A percentile compares a stretch with the other conserved stretches of the same genome.
Conservation (phyloP, 2,113 vertebrate species). For the Grantiella picta region DNA sequence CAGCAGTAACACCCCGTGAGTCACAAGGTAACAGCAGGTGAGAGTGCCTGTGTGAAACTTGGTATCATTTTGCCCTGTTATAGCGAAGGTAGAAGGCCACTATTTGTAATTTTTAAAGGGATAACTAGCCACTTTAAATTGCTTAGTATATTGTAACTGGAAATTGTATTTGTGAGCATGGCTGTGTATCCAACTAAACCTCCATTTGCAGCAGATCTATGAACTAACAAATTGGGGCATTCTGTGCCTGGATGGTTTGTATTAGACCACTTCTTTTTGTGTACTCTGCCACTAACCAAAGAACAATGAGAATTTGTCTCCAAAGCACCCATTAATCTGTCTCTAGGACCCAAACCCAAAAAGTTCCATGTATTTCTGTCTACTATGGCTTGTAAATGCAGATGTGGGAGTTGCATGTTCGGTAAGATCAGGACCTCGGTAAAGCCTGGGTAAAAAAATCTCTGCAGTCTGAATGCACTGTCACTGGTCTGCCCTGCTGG, state of each 20-base stretch:
- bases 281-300: background rate
- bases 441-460: background rate
- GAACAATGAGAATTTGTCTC: background rate
- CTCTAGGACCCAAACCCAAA: background rate
- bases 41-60: background rate
- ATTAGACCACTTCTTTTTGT: background rate
- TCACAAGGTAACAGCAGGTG: background rate
- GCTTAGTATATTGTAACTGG: background rate
- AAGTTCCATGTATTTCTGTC: background rate
- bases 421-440: background rate
- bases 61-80: background rate
- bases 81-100: background rate
- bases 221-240: background rate
- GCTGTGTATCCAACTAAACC: background rate
- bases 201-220: background rate
- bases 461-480: fast-evolving
- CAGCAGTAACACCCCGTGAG: background rate
- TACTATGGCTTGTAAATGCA: background rate
- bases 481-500: background rate
- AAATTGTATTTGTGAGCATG: background rate
- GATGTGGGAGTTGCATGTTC: background rate
- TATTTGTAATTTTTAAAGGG: background rate
- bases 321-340: background rate
- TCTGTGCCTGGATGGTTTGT: background rate
- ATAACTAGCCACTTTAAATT: background rate